Evolutionary conservation across 2,888 invertebrate genomes (phyloP).

Genomic region (Diarsia brunnea): DNA sequence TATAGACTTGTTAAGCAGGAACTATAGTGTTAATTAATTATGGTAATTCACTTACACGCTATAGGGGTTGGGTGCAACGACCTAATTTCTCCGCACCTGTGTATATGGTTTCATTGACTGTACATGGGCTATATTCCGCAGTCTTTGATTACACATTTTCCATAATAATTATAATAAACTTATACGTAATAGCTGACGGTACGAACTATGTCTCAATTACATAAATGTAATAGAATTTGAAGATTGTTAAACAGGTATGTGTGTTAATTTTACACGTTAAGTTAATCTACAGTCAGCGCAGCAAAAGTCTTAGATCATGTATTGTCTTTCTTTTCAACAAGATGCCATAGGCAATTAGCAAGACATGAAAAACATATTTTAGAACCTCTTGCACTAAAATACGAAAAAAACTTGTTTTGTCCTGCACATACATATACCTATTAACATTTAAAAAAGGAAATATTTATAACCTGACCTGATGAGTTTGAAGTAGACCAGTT

Average conservation of each 20-base stretch:
- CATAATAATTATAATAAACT: background rate
- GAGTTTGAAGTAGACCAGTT: constrained; percentile 28
- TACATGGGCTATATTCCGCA: constrained; percentile 17
- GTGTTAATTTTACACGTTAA: background rate
- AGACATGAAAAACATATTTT: background rate
- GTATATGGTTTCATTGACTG: constrained; percentile 6
- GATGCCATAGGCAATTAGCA: background rate
- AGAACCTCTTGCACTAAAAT: background rate
- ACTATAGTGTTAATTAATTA: constrained; percentile 48
- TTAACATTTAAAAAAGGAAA: constrained; percentile 15
- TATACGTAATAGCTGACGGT: background rate
- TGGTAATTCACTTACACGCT: constrained; percentile 39
- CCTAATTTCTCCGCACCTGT: constrained; percentile 40
- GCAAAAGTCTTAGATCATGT: background rate
- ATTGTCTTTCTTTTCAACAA: background rate
- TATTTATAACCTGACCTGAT: constrained; percentile 4
- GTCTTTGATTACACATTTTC: constrained; percentile 5
- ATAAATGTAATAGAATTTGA: background rate
- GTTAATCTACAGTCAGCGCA: background rate
- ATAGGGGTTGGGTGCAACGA: constrained; percentile 36
- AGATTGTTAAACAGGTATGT: background rate
- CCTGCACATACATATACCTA: background rate
- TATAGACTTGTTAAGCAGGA: constrained; percentile 57
- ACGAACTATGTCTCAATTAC: background rate
- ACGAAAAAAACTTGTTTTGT: background rate